Evolutionary conservation across 2,888 invertebrate genomes (phyloP).

Genomic region (Agrotis segetum): DNA sequence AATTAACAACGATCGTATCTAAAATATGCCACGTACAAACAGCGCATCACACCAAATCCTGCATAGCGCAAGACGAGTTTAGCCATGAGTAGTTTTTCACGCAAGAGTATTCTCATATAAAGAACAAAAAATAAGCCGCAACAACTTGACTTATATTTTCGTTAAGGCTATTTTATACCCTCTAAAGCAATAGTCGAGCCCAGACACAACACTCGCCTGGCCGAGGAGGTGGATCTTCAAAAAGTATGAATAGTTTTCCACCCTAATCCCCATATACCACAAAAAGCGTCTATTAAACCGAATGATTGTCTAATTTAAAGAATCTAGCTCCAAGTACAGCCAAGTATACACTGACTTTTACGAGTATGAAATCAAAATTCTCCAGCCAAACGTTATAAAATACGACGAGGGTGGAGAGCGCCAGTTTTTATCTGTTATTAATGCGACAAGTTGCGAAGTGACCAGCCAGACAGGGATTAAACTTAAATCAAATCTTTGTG

Average conservation of each 20-base stretch:
- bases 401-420: conserved; percentile 27
- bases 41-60: neutral
- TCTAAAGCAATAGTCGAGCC: neutral
- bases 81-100: neutral
- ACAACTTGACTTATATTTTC: no score
- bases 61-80: neutral
- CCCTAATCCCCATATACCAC: neutral
- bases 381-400: conserved; percentile 47
- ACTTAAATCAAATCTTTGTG: conserved; percentile 61
- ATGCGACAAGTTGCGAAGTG: conserved; percentile 61
- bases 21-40: neutral
- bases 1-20: neutral
- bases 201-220: neutral
- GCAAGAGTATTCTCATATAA: no score
- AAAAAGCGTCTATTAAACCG: neutral
- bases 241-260: neutral
- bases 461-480: conserved; percentile 53
- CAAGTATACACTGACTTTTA: conserved; percentile 12
- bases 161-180: no score
- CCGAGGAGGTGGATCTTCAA: neutral
- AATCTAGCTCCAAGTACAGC: neutral
- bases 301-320: conserved; percentile 21
- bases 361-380: conserved; percentile 43
- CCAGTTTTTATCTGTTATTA: conserved; percentile 62
- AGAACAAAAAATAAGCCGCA: no score